Evolutionary conservation across 2,888 invertebrate genomes (phyloP).

Genomic region (Ceratothoa steindachneri): DNA sequence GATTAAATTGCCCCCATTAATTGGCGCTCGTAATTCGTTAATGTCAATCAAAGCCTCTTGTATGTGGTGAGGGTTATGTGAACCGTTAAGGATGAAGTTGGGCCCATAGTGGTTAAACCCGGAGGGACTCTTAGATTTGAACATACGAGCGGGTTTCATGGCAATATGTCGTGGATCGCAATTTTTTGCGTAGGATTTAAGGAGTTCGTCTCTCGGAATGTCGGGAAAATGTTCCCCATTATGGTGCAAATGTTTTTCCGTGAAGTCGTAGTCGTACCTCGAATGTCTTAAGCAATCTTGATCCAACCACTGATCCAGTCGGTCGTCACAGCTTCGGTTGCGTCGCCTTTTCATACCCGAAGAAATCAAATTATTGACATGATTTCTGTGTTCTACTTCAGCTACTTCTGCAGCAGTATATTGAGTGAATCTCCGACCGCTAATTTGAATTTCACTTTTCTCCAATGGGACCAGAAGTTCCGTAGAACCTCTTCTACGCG

Average conservation of each 20-base stretch:
- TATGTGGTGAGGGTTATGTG: conserved; percentile 19
- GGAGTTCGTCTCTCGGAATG: not conserved
- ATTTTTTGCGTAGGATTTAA: conserved; percentile 20
- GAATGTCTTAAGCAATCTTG: conserved; percentile 9
- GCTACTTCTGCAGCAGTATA: conserved; percentile 40
- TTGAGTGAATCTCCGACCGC: conserved; percentile 40
- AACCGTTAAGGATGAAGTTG: conserved; percentile 44
- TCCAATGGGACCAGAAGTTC: conserved; percentile 34
- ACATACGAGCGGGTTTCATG: not conserved
- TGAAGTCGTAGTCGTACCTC: not conserved
- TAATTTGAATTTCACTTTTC: conserved; percentile 39
- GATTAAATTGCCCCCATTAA: conserved; percentile 19
- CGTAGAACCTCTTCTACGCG: conserved; percentile 26
- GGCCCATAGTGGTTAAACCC: conserved; percentile 44
- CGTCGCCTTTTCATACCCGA: conserved; percentile 40
- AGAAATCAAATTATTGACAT: conserved; percentile 37
- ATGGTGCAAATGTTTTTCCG: not conserved
- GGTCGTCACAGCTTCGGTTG: conserved; percentile 44
- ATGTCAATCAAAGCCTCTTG: conserved; percentile 28
- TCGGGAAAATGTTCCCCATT: not conserved
- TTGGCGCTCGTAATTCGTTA: conserved; percentile 29
- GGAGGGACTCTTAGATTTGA: conserved; percentile 27
- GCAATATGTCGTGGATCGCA: conserved; percentile 22
- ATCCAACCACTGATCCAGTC: conserved; percentile 43
- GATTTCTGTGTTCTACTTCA: conserved; percentile 38